Evolutionary conservation across 1,140 invertebrate species (phyloP).

Genomic region (Drosophila mayri): DNA sequence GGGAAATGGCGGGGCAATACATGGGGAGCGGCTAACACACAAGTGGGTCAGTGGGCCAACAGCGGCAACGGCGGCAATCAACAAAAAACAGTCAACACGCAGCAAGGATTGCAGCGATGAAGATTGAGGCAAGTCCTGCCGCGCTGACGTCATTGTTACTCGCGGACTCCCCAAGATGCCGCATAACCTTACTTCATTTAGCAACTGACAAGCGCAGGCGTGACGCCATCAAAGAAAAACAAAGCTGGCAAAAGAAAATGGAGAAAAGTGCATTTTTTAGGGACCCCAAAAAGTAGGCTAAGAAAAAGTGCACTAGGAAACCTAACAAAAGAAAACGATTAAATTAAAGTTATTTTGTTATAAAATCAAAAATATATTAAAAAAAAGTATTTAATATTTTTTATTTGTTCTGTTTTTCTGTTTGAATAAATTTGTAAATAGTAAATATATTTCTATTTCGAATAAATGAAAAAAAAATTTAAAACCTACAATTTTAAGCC

Average conservation of each 20-base stretch:
- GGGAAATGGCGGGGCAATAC: not conserved
- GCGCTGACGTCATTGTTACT: constrained; percentile 54
- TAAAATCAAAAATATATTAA: too few species aligned
- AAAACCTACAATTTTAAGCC: too few species aligned
- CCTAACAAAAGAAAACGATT: too few species aligned
- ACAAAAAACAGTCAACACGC: constrained; percentile 49
- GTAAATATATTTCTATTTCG: too few species aligned
- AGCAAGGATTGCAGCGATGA: constrained; percentile 38
- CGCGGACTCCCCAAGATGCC: constrained; percentile 15
- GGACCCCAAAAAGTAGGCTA: not conserved
- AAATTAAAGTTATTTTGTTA: too few species aligned
- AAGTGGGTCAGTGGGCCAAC: constrained; percentile 74
- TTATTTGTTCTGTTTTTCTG: too few species aligned
- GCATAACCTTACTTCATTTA: constrained; percentile 4
- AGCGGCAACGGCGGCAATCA: constrained; percentile 54
- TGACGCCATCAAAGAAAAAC: constrained; percentile 13
- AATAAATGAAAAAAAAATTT: too few species aligned
- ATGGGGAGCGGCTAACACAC: constrained; percentile 31
- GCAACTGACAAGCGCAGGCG: constrained; percentile 35
- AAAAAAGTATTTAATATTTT: too few species aligned
- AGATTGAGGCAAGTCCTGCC: constrained; percentile 43
- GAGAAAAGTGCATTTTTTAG: not conserved
- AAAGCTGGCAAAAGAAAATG: not conserved
- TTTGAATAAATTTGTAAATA: too few species aligned
- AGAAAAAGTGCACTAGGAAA: not conserved